Base-by-base conservation (phyloP, 2,113 vertebrate genomes). In the Chunga burmeisteri region DNA sequence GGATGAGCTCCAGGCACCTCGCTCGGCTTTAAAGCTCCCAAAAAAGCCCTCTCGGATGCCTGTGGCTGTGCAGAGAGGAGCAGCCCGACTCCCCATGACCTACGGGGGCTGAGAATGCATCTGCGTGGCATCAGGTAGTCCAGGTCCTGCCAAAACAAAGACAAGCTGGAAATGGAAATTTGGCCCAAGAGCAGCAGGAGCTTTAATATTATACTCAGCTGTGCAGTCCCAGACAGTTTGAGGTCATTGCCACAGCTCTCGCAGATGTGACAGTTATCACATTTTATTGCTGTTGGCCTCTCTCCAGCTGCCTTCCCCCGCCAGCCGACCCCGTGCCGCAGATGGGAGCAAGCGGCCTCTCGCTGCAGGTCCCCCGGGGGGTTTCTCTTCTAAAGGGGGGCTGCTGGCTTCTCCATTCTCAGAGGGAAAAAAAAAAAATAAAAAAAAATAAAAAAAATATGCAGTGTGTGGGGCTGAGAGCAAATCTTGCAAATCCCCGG, bases 71-170 rank as follows among this genome's bases (percentile, higher is more conserved):
- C 3, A 14, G 32, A 88, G 72, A 75, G 71, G 66, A 22, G 81
- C 84, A 75, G 71, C 90, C 71, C 4, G 2, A 2, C 79, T 93
- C 47, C 86, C 79, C 56, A 11, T 94, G 97, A 95, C 79, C 95
- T 95, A 47, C 10, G 2, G 90, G 72, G 73, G 56, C 56, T 82
- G 94, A 65, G 92, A 94, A 94, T 88, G 92, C 63, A 58, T 75
- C 96, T 82, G 52, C 49, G 27, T 94, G 94, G 93, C 96, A n/a
- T 22, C 84, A 93, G 93, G 96, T 94, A 70, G 56, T 3, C 10
- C 75, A 7, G 44, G 53, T 61, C 86, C 89, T 97, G 97, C 97
- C 97, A 98, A 96, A 53, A 80, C 78, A 85, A 89, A 96, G 94
- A 92, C 70, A 10, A 71, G 85, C 91, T 92, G 95, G 74, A 38